Percentiles rank a stretch among this genome's conserved stretches.
These are phyloP conservation scores for Microchrysa polita DNA, from an alignment of 2,888 invertebrate species.

Conservation along the genomic window DNA sequence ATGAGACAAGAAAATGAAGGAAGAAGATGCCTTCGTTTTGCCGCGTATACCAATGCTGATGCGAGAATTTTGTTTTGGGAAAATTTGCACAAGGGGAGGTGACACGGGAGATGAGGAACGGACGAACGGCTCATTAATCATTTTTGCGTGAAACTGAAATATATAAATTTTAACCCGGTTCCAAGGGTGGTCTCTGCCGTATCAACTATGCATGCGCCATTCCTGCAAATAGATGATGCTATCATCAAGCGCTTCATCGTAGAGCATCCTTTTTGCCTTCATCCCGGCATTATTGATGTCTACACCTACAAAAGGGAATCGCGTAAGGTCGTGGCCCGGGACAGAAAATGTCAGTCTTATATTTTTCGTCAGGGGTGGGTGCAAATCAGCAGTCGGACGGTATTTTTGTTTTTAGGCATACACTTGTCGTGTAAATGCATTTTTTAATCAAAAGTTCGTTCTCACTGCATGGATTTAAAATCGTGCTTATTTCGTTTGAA, in stretches of 20 bases:
- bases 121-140: conserved; percentile 48
- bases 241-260: conserved; percentile 24
- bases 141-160: conserved; percentile 51
- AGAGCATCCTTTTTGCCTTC: conserved; percentile 28
- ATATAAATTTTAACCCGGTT: conserved; percentile 51
- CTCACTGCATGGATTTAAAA: too few species aligned
- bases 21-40: conserved; percentile 9
- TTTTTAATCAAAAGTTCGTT: too few species aligned
- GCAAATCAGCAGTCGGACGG: too few species aligned
- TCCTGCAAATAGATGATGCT: conserved; percentile 47
- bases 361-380: conserved; percentile 6
- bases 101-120: conserved; percentile 16
- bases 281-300: conserved; percentile 47
- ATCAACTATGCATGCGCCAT: conserved; percentile 10
- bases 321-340: conserved; percentile 36
- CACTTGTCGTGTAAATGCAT: too few species aligned
- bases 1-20: conserved; percentile 39
- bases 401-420: too few species aligned
- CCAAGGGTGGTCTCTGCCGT: conserved; percentile 40
- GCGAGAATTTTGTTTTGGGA: background rate
- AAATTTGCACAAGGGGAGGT: background rate
- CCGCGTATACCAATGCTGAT: background rate
- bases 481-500: too few species aligned
- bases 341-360: conserved; percentile 46
- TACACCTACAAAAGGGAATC: conserved; percentile 46